Evolutionary conservation across 2,888 invertebrate species (phyloP).

Genomic region (Philaethria dido): DNA sequence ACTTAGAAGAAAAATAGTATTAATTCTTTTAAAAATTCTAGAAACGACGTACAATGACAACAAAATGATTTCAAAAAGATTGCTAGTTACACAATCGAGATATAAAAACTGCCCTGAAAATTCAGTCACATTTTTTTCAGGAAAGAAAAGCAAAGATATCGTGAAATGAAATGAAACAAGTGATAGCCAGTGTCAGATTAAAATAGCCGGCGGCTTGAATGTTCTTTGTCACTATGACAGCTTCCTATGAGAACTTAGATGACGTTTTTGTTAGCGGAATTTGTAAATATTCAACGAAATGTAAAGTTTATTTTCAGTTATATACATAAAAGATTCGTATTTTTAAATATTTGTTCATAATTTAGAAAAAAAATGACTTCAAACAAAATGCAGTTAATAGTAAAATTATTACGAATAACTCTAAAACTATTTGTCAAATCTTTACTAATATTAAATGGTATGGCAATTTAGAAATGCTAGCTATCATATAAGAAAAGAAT

Average conservation of each 20-base stretch:
- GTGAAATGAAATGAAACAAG: slow-evolving; percentile 25
- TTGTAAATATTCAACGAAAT: not conserved
- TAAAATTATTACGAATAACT: no score
- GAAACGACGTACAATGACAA: no score
- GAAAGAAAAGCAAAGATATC: slow-evolving; percentile 8
- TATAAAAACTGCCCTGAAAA: slow-evolving; percentile 5
- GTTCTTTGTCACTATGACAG: slow-evolving; percentile 25
- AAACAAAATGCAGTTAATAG: no score
- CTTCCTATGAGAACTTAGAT: not conserved
- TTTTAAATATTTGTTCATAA: no score
- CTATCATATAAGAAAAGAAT: no score
- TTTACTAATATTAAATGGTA: no score
- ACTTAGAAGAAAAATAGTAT: no score
- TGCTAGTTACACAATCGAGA: slow-evolving; percentile 10
- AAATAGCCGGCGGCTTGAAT: slow-evolving; percentile 17
- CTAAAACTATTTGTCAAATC: no score
- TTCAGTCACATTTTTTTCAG: not conserved
- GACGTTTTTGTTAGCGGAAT: slow-evolving; percentile 12
- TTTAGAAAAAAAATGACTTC: no score
- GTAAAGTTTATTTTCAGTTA: not conserved
- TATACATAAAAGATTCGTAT: no score
- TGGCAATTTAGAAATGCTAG: no score
- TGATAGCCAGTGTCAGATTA: slow-evolving; percentile 24
- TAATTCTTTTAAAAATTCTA: no score
- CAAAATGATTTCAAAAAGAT: not conserved